A percentile compares a stretch with the other conserved stretches of the same genome.
Evolutionary conservation across 2,113 vertebrate species (phyloP).

Genomic region (Craseonycteris thonglongyai): DNA sequence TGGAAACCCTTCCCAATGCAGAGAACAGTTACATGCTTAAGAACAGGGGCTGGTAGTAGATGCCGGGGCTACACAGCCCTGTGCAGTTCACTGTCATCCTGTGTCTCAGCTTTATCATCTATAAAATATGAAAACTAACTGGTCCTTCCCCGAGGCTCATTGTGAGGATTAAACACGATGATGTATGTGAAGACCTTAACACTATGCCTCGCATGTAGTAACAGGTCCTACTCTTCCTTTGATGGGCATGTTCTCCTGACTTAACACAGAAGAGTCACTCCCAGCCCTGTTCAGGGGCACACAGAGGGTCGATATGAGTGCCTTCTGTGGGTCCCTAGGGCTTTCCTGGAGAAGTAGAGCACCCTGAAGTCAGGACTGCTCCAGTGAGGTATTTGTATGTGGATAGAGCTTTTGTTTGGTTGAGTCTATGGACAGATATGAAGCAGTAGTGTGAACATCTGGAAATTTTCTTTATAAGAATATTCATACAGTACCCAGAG

Average conservation of each 20-base stretch:
- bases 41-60: background rate
- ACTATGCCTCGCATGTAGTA: rapidly evolving
- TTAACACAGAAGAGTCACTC: background rate
- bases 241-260: background rate
- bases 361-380: background rate
- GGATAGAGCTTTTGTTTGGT: background rate
- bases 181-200: too few relatives aligned
- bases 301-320: background rate
- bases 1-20: background rate
- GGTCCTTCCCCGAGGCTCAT: background rate
- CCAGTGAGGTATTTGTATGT: background rate
- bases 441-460: background rate
- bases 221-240: background rate
- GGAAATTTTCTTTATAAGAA: background rate
- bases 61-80: background rate
- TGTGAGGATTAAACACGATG: background rate
- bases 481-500: background rate
- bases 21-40: background rate
- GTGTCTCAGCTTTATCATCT: background rate
- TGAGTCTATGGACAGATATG: background rate
- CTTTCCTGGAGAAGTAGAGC: background rate
- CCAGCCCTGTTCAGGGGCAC: background rate
- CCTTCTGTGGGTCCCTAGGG: background rate
- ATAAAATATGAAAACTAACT: background rate
- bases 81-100: background rate